Base-by-base conservation (phyloP, 1,140 invertebrate genomes). In the Leptinotarsa lineolata region DNA sequence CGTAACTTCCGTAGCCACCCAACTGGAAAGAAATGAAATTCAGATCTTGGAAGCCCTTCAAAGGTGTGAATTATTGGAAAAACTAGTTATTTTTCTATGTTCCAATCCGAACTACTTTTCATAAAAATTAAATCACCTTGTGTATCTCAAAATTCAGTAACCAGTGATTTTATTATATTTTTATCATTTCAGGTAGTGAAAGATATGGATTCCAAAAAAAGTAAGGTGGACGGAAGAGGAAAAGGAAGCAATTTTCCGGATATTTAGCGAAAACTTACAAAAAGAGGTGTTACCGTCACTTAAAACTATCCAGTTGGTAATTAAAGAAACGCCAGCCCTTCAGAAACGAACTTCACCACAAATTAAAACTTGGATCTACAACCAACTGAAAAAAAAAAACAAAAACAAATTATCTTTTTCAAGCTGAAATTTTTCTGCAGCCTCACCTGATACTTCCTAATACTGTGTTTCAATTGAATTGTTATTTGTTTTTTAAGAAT, bases 341-440 rank as follows among this genome's bases (percentile, higher is more conserved):
- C 68, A 70, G n/a, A 70, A 70, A 24, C 68, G 68, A 12, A 70
- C 68, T 22, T 70, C 68, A 18, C 68, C 68, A 21, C 68, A 70
- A 44, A 70, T 70, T 60, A 60, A 70, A 39, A 70, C 68, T n/a
- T n/a, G n/a, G n/a, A n/a, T n/a, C n/a, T n/a, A n/a, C n/a, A n/a
- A n/a, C n/a, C n/a, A n/a, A n/a, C n/a, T n/a, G n/a, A n/a, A n/a
- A n/a, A n/a, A n/a, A n/a, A n/a, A n/a, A n/a, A n/a, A n/a, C 15
- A 54, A 58, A 54, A 70, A 70, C 20, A 70, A 60, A 70, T 39
- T 59, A 15, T 44, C 48, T 30, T 70, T 70, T 70, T 24, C 54
- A 13, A 54, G 20, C 24, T 70, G 54, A 70, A 15, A 59, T 12
- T 69, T 24, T 70, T 48, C 13, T 48, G 11, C 46, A 48, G 46